Conservation (phyloP, 2,797 vertebrate species). For the Thunnus albacares region DNA sequence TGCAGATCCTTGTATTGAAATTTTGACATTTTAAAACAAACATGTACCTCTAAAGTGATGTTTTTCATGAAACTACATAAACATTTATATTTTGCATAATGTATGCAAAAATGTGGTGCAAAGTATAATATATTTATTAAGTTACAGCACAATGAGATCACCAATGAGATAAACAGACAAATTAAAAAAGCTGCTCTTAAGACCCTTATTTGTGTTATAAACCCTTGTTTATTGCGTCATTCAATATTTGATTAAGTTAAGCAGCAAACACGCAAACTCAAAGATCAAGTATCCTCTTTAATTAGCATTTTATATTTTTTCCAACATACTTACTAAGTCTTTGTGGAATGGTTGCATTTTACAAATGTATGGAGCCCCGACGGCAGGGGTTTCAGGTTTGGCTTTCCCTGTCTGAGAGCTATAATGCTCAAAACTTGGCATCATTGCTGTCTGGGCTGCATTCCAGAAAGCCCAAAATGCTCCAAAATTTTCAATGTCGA, state of each 20-base stretch:
- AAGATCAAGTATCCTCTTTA: slow-evolving; percentile 53
- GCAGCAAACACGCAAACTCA: slow-evolving; percentile 42
- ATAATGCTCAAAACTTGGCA: slow-evolving; percentile 75
- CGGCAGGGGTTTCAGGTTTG: slow-evolving; percentile 69
- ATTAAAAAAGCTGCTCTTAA: slow-evolving; percentile 20
- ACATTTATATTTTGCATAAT: not conserved
- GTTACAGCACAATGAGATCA: slow-evolving; percentile 12
- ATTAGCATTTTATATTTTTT: slow-evolving; percentile 56
- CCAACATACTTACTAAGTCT: slow-evolving; percentile 49
- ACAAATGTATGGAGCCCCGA: slow-evolving; percentile 58
- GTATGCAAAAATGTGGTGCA: not conserved
- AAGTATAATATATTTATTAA: slow-evolving; percentile 7
- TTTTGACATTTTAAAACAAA: slow-evolving; percentile 39
- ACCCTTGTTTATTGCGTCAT: slow-evolving; percentile 8
- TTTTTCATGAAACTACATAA: slow-evolving; percentile 11
- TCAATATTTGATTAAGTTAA: slow-evolving; percentile 23
- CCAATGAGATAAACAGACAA: slow-evolving; percentile 16
- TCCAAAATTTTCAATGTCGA: slow-evolving; percentile 69
- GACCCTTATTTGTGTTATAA: not conserved
- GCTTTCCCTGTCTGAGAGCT: slow-evolving; percentile 72
- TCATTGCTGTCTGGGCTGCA: slow-evolving; percentile 68
- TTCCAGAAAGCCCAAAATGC: slow-evolving; percentile 71
- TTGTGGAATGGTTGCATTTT: slow-evolving; percentile 58
- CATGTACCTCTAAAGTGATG: not conserved
- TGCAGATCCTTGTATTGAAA: slow-evolving; percentile 16